Percentiles rank a stretch among this genome's conserved stretches.
Conservation (phyloP, 2,797 vertebrate genomes). For the Calcarius lapponicus region DNA sequence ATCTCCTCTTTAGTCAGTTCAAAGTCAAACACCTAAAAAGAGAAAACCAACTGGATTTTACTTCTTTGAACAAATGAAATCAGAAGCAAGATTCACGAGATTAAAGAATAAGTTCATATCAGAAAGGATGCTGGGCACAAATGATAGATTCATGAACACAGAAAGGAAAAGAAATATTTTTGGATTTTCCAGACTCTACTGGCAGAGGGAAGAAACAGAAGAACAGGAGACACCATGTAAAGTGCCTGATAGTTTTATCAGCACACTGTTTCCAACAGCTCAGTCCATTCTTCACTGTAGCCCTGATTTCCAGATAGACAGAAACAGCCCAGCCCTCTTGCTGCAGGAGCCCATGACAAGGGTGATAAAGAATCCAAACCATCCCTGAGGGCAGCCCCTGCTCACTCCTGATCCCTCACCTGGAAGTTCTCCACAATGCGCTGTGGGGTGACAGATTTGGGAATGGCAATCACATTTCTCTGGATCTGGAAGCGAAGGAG, state of each 20-base stretch:
- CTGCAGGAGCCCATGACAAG: neutral
- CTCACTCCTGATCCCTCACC: neutral
- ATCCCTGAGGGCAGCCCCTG: neutral
- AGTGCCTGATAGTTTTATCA: neutral
- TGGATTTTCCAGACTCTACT: neutral
- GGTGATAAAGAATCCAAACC: neutral
- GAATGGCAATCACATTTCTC: constrained; percentile 32
- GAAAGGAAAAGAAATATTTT: neutral
- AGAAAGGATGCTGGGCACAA: neutral
- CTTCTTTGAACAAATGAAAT: neutral
- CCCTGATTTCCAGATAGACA: neutral
- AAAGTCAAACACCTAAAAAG: constrained; percentile 72
- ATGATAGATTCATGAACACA: neutral
- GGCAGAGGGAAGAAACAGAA: neutral
- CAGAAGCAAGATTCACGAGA: neutral
- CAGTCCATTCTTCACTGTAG: neutral
- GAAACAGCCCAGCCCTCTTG: neutral
- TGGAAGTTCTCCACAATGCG: constrained; percentile 42
- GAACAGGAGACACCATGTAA: neutral
- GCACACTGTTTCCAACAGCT: neutral
- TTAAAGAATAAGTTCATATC: neutral
- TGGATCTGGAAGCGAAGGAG: constrained; percentile 58
- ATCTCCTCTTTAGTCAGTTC: constrained; percentile 68
- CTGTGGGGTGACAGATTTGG: constrained; percentile 48
- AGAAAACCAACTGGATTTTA: neutral